Evolutionary conservation across 2,888 invertebrate genomes (phyloP).

Genomic region (Morpho achilles): DNA sequence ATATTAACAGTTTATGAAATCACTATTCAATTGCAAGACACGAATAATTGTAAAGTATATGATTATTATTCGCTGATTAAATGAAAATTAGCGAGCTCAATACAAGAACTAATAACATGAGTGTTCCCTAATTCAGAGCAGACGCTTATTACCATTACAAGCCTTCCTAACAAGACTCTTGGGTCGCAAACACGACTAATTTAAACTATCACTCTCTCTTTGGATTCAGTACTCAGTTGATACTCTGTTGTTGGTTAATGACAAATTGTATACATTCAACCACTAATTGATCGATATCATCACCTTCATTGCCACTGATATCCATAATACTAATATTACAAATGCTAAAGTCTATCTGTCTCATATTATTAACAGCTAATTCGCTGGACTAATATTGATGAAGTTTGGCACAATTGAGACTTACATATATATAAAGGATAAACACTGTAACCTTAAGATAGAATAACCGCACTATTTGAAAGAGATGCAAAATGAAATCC

Average conservation of each 20-base stretch:
- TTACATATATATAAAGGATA: too few relatives aligned
- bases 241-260: constrained; percentile 12
- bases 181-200: constrained; percentile 44
- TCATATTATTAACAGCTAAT: too few relatives aligned
- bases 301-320: neutral
- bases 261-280: constrained; percentile 9
- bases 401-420: too few relatives aligned
- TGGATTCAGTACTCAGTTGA: constrained; percentile 13
- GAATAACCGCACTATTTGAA: too few relatives aligned
- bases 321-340: too few relatives aligned
- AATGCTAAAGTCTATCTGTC: too few relatives aligned
- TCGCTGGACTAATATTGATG: too few relatives aligned
- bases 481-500: too few relatives aligned
- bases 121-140: constrained; percentile 28
- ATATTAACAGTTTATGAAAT: neutral
- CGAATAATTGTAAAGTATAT: constrained; percentile 8
- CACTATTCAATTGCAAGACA: constrained; percentile 16
- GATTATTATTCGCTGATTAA: constrained; percentile 13
- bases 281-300: constrained; percentile 10
- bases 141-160: constrained; percentile 52
- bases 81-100: constrained; percentile 25
- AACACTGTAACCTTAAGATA: too few relatives aligned
- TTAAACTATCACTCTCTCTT: constrained; percentile 30
- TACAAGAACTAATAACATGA: constrained; percentile 23
- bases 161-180: constrained; percentile 44